phyloP scores from a whole-genome alignment of 2,888 invertebrate genomes.

The Caenorhabditis sulstoni region DNA sequence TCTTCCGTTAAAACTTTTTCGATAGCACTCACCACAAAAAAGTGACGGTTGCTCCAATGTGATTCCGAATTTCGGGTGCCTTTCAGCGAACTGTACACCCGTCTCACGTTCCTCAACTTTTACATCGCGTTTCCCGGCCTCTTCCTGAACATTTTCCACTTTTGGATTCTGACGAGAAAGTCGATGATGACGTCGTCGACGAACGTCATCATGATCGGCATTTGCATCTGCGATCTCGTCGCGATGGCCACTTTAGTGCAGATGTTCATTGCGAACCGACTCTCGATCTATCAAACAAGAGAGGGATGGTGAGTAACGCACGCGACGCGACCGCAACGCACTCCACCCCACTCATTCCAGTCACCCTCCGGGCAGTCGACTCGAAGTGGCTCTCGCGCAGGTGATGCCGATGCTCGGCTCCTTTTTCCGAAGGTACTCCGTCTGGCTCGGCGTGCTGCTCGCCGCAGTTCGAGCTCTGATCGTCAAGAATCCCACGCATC shows the following conservation, averaged over 20 bases:
- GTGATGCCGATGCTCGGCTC: not conserved
- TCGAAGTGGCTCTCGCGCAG: too few relatives aligned
- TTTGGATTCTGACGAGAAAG: not conserved
- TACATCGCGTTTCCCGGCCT: not conserved
- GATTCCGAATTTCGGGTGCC: too few relatives aligned
- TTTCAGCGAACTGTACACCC: too few relatives aligned
- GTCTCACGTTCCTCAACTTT: not conserved
- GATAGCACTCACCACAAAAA: too few relatives aligned
- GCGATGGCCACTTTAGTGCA: too few relatives aligned
- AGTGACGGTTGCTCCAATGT: too few relatives aligned
- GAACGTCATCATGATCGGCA: conserved; percentile 1
- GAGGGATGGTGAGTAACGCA: too few relatives aligned
- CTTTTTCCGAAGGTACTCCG: not conserved
- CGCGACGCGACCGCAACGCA: not conserved
- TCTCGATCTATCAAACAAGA: too few relatives aligned
- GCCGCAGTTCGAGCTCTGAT: not conserved
- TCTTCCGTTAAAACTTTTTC: too few relatives aligned
- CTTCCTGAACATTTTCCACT: conserved; percentile 5
- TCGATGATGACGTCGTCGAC: conserved; percentile 11
- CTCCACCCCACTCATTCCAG: not conserved
- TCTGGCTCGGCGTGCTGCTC: conserved; percentile 2
- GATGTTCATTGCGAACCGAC: too few relatives aligned
- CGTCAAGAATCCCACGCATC: not conserved
- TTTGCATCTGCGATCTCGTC: conserved; percentile 1
- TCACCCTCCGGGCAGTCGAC: not conserved